phyloP scores from a whole-genome alignment of 1,140 invertebrate genomes.

The Drosophila virilis region DNA sequence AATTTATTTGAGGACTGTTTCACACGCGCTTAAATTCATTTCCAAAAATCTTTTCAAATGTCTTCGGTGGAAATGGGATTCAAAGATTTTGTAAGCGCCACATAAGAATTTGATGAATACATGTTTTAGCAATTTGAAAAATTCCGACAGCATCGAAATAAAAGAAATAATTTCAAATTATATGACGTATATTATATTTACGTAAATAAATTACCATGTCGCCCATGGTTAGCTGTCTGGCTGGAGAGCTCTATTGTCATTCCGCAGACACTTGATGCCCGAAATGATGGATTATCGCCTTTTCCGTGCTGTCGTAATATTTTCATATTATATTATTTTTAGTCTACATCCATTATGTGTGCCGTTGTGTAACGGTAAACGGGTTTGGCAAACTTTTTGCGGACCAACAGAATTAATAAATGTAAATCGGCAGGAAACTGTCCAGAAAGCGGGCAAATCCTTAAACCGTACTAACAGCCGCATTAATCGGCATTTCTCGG shows the following conservation, averaged over 20 bases:
- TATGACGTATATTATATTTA: neutral
- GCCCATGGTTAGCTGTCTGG: conserved; percentile 6
- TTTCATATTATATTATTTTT: conserved; percentile 52
- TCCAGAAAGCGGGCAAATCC: conserved; percentile 43
- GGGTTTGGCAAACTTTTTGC: conserved; percentile 39
- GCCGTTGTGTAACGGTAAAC: conserved; percentile 12
- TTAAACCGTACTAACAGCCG: conserved; percentile 65
- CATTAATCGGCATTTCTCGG: conserved; percentile 62
- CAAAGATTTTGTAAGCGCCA: too few relatives aligned
- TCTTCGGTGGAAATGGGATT: too few relatives aligned
- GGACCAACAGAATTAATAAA: conserved; percentile 63
- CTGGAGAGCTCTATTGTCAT: conserved; percentile 18
- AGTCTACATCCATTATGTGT: conserved; percentile 38
- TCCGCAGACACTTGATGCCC: conserved; percentile 41
- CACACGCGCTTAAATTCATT: too few relatives aligned
- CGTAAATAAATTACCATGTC: neutral
- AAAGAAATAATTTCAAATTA: too few relatives aligned
- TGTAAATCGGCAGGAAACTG: conserved; percentile 65
- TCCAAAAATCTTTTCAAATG: too few relatives aligned
- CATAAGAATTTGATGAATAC: too few relatives aligned
- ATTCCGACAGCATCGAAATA: too few relatives aligned
- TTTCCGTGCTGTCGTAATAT: conserved; percentile 42
- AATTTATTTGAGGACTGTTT: too few relatives aligned
- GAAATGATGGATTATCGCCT: conserved; percentile 73
- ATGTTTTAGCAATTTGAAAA: too few relatives aligned